A percentile compares a stretch with the other conserved stretches of the same genome.
Evolutionary conservation across 2,797 vertebrate genomes (phyloP).

Genomic region (Tachyglossus aculeatus): DNA sequence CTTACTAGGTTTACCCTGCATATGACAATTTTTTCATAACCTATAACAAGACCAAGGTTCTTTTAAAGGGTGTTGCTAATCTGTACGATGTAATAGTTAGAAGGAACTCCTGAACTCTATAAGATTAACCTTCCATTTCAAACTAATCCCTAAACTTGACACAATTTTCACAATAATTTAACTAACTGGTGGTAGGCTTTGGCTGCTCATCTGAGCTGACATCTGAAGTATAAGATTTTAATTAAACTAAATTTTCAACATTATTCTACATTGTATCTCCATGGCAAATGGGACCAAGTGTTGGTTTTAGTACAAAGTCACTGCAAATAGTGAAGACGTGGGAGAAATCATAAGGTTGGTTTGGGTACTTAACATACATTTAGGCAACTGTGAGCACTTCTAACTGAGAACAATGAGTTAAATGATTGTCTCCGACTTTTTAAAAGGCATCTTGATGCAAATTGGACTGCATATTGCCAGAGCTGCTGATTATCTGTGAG

Average conservation of each 20-base stretch:
- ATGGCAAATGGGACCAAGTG: neutral
- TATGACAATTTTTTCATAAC: neutral
- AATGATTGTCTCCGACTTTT: neutral
- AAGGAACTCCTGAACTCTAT: neutral
- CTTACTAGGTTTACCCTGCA: neutral
- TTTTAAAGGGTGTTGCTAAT: neutral
- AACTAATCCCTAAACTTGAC: neutral
- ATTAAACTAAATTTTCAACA: too few species aligned
- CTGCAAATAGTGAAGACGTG: slow-evolving; percentile 2
- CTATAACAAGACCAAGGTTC: neutral
- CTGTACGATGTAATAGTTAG: neutral
- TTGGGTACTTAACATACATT: too few species aligned
- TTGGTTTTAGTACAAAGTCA: neutral
- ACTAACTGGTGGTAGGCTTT: too few species aligned
- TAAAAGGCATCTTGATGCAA: neutral
- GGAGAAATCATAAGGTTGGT: neutral
- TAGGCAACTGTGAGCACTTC: neutral
- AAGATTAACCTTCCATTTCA: neutral
- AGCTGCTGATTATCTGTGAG: neutral
- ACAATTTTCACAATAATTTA: too few species aligned
- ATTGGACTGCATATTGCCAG: neutral
- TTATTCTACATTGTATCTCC: slow-evolving; percentile 13
- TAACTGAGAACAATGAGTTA: neutral
- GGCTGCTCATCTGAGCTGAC: too few species aligned
- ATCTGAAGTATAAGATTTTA: too few species aligned